phyloP scores from a whole-genome alignment of 2,113 vertebrate genomes.

The Heterochromis multidens region DNA sequence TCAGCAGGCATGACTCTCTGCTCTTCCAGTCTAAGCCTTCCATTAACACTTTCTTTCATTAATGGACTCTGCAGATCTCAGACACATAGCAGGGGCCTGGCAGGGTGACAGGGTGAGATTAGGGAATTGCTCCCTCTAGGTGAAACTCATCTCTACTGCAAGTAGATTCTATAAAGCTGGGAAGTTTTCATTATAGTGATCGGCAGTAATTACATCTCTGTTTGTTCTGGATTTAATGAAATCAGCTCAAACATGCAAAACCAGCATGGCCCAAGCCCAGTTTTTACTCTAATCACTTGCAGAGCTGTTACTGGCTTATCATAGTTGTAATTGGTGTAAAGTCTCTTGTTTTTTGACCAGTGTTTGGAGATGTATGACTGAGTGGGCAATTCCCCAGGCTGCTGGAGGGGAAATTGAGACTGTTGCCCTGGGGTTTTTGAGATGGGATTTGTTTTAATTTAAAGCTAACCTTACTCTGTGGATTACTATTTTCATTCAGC shows the following conservation, averaged over 20 bases:
- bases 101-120: slow-evolving; percentile 13
- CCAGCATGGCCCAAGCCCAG: slow-evolving; percentile 33
- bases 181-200: not conserved
- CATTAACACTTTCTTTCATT: slow-evolving; percentile 16
- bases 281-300: slow-evolving; percentile 50
- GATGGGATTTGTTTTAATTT: not conserved
- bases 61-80: slow-evolving; percentile 16
- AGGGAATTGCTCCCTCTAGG: slow-evolving; percentile 45
- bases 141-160: slow-evolving; percentile 24
- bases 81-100: not conserved
- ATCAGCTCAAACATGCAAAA: slow-evolving; percentile 39
- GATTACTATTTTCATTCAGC: not conserved
- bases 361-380: slow-evolving; percentile 31
- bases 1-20: slow-evolving; percentile 10
- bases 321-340: slow-evolving; percentile 43
- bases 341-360: slow-evolving; percentile 6
- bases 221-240: slow-evolving; percentile 54
- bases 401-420: not conserved
- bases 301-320: slow-evolving; percentile 45
- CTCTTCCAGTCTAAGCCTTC: slow-evolving; percentile 25
- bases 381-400: not conserved
- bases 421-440: not conserved
- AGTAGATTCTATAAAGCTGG: not conserved
- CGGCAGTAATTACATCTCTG: slow-evolving; percentile 42
- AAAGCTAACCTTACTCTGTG: not conserved